Evolutionary conservation across 2,113 vertebrate species (phyloP).

Genomic region (Equus przewalskii): DNA sequence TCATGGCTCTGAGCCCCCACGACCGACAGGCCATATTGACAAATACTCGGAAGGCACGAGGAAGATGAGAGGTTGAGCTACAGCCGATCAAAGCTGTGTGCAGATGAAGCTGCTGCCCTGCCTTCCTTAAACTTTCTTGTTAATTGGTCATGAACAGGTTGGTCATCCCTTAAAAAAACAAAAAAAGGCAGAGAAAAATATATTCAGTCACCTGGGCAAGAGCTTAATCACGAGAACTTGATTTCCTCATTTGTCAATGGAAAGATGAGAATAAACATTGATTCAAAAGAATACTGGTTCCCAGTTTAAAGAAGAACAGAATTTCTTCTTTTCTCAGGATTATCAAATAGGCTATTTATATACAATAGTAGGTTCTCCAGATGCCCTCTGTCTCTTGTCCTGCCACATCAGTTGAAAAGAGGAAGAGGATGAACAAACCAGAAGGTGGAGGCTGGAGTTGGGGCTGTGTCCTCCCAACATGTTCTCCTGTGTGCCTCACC

Average conservation of each 20-base stretch:
- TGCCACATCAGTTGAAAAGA: neutral
- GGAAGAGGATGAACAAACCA: neutral
- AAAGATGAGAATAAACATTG: neutral
- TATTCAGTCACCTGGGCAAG: neutral
- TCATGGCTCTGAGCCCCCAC: neutral
- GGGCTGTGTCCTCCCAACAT: neutral
- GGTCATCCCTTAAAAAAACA: neutral
- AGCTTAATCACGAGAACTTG: neutral
- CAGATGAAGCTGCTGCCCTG: neutral
- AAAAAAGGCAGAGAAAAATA: neutral
- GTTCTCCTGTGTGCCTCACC: accelerated
- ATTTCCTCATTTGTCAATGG: too few relatives aligned
- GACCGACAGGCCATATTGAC: neutral
- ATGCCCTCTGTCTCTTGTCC: neutral
- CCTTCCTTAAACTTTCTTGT: neutral
- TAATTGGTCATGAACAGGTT: neutral
- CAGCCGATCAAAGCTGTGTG: neutral
- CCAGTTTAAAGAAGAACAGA: neutral
- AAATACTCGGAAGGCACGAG: neutral
- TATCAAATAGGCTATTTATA: neutral
- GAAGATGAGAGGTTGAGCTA: neutral
- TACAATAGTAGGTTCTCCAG: neutral
- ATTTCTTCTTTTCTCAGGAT: neutral
- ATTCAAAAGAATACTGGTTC: neutral
- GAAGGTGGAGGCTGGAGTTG: neutral